Base-by-base conservation (phyloP, 1,140 invertebrate species). In the Drosophila carrolli region DNA sequence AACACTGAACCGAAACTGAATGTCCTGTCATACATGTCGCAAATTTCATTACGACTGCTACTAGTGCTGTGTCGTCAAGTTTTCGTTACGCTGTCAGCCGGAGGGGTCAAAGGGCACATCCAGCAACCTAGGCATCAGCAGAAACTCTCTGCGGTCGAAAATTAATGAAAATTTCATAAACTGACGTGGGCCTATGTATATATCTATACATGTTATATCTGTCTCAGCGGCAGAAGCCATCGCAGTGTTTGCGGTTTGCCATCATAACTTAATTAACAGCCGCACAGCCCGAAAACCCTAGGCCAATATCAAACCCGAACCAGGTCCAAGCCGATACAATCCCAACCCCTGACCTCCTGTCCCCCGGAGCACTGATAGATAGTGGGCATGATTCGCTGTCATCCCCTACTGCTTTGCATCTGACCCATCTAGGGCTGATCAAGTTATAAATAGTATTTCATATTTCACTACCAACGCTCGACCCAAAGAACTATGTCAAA, bases 141-240 rank as follows among this genome's bases (percentile, higher is more conserved):
- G 53, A 59, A 84, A 77, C 67, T 83, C 84, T 84, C 80, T 88
- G 85, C 76, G 84, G 84, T 90, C 84, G 81, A 89, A 84, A 88
- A 88, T 88, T 88, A 88, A 88, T 88, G 84, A 88, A 88, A 89
- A 89, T 88, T 88, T 88, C 85, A 88, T 88, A 84, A 88, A 88
- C 84, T 81, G 79, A 71, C 83, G 71, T 23, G 38, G 68, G 68
- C 70, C 82, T 70, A 73, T 44, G 47, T 63, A 41, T 47, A 47
- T 27, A 13, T 29, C 6, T 48, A 5, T 47, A 38, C 51, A 48
- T 46, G 7, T 8, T 37, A 23, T 72, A 19, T 44, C 23, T 53
- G 41, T 65, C 60, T 50, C 38, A 65, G 40, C 44, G 53, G 44
- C 23, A 75, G 56, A 58, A 88, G 67, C 78, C 84, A 75, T 73